Evolutionary conservation across 2,113 vertebrate genomes (phyloP), one percentile per base, ranked within the genome.

Genomic region (Murina feae): DNA sequence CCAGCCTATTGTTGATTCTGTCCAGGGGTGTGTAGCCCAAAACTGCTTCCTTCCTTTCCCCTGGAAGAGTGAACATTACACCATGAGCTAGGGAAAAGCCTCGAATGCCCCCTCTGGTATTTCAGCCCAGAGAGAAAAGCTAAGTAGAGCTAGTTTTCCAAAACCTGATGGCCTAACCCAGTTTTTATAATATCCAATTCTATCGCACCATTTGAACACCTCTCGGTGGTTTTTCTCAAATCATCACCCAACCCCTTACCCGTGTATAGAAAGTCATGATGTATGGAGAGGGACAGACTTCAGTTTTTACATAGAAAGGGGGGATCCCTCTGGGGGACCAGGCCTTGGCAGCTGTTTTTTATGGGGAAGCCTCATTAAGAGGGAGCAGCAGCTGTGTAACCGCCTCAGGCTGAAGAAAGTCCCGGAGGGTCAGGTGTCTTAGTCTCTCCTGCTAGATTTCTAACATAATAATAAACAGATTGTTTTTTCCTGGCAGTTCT

Each of bases 381-480:
- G 75, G 79, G 39, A 42, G 32, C 20, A 71, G 95, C 82, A 86
- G 88, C 96, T 93, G 74, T 81, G 78, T 72, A 76, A 42, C 44
- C 1, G 78, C 83, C 79, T 84, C 79, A 25, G 65, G 69, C 93
- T 76, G 58, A 85, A 85, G 42, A 71, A 60, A 66, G 63, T 55
- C 84, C 49, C 4, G 14, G 44, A 78, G 79, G 78, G 30, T 80
- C 42, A 55, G 90, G 58, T 88, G 68, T 58, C 81, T 83, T 68
- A 11, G 85, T 96, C 86, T 97, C 93, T 97, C 95, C 97, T 98
- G 95, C 91, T 98, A 95, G 87, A 97, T 98, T 97, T 98, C 97
- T 97, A 98, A 97, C 96, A 96, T 97, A 97, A 98, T 97, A 98
- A 98, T 97, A 96, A 97, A 97, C 90, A 93, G 72, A 96, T 97